Percentiles rank a stretch among this genome's conserved stretches.
phyloP scores from a whole-genome alignment of 2,113 vertebrate species.

The Gallinago jamesoni region DNA sequence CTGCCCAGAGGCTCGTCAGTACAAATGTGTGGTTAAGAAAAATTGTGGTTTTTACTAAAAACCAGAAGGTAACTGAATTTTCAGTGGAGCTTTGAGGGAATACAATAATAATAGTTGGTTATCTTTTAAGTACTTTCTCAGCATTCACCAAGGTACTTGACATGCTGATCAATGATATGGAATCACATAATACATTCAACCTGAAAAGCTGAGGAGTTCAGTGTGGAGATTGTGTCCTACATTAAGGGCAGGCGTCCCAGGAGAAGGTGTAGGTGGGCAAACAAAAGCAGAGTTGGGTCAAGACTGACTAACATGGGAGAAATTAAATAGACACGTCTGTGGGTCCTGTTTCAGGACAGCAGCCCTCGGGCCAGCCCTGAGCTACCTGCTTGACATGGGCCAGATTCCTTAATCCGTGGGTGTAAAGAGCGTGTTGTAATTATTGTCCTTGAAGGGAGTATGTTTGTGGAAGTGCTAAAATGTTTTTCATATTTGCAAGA shows the following conservation, averaged over 20 bases:
- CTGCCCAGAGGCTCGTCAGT: neutral
- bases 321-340: neutral
- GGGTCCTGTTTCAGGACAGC: neutral
- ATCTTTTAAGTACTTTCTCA: neutral
- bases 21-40: neutral
- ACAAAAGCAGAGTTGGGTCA: neutral
- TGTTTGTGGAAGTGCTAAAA: neutral
- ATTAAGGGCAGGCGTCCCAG: neutral
- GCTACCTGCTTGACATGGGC: neutral
- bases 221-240: neutral
- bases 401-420: fast-evolving
- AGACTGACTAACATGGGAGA: neutral
- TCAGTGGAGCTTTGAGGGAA: neutral
- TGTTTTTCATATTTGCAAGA: neutral
- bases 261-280: neutral
- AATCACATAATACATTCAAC: neutral
- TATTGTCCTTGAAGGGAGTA: neutral
- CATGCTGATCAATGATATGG: neutral
- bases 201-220: neutral
- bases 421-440: neutral
- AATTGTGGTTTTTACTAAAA: neutral
- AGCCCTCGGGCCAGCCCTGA: neutral
- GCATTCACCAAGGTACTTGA: neutral
- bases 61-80: neutral
- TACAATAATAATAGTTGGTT: neutral